A percentile compares a stretch with the other conserved stretches of the same genome.
These are phyloP conservation scores for Danio jaintianensis DNA, from an alignment of 2,797 vertebrate genomes.

Conservation along the genomic window DNA sequence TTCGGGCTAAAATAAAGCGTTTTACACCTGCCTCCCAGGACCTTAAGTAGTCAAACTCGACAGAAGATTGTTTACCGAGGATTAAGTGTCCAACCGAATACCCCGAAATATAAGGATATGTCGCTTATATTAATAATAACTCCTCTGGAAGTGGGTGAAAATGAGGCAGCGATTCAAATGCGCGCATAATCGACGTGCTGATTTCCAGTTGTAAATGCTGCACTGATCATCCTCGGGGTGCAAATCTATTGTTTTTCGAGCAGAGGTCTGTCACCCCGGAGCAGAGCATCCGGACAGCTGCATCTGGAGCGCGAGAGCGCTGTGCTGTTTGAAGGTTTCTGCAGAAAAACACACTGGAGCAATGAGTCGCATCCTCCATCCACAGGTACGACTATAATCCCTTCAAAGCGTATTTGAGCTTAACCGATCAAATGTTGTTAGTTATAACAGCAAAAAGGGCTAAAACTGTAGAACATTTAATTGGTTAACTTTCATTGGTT, in stretches of 20 bases:
- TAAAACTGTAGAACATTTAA: background rate
- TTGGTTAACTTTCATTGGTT: background rate
- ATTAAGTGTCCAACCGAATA: background rate
- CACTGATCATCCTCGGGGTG: background rate
- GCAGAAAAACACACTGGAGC: conserved; percentile 22
- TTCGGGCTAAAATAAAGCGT: background rate
- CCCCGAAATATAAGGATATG: conserved; percentile 17
- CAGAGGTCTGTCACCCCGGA: conserved; percentile 39
- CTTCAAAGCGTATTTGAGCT: background rate
- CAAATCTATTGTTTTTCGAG: conserved; percentile 3
- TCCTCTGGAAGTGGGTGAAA: background rate
- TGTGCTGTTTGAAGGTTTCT: conserved; percentile 30
- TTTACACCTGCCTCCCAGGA: conserved; percentile 28
- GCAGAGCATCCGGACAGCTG: conserved; percentile 40
- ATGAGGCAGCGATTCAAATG: conserved; percentile 28
- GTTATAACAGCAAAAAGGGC: background rate
- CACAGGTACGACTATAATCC: conserved; percentile 48
- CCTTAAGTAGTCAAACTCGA: background rate
- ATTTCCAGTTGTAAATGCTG: background rate
- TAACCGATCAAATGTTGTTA: background rate
- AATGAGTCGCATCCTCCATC: conserved; percentile 54
- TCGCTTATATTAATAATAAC: background rate
- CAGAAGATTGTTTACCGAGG: background rate
- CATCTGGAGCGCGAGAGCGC: conserved; percentile 9
- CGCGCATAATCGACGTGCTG: background rate